Evolutionary conservation across 2,888 invertebrate genomes (phyloP).

Genomic region (Nemotelus pantherinus): DNA sequence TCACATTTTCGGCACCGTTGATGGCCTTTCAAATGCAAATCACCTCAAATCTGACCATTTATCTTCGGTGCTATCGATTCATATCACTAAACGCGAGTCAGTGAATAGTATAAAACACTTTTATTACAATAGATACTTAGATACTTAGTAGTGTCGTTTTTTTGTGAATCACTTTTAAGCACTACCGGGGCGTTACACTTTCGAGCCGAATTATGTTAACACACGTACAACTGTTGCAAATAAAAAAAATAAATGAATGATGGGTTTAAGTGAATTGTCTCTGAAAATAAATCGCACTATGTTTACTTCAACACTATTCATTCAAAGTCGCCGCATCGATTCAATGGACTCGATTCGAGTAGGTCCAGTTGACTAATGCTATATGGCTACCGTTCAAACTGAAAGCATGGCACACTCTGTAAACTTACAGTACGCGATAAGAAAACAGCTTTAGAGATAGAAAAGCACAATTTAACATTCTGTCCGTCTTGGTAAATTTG

Average conservation of each 20-base stretch:
- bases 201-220: no score
- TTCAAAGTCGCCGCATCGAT: neutral
- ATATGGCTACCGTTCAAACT: neutral
- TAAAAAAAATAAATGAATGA: no score
- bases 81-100: no score
- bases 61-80: no score
- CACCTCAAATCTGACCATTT: no score
- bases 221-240: no score
- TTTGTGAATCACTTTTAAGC: neutral
- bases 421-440: conserved; percentile 5
- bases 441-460: neutral
- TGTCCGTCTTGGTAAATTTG: no score
- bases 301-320: neutral
- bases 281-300: conserved; percentile 25
- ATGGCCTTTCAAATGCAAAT: no score
- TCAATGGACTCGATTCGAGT: neutral
- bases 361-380: conserved; percentile 16
- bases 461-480: neutral
- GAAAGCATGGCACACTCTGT: neutral
- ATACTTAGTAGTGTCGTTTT: no score
- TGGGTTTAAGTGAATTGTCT: neutral
- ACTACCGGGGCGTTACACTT: neutral
- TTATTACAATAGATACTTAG: no score
- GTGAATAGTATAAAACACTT: no score
- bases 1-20: no score